Conservation (phyloP, 1,140 invertebrate species). For the Drosophila mojavensis region DNA sequence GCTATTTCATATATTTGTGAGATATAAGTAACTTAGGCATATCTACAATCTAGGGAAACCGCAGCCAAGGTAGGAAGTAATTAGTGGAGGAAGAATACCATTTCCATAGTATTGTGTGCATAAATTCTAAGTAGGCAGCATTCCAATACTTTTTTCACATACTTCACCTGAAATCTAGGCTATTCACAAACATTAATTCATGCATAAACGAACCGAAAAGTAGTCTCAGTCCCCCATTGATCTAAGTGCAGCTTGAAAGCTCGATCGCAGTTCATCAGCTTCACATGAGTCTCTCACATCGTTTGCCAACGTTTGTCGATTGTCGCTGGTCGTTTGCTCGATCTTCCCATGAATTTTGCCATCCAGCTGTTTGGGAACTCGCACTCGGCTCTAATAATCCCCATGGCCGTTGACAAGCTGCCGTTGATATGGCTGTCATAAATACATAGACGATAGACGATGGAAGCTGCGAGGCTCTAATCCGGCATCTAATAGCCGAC, state of each 20-base stretch:
- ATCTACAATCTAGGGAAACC: too few relatives aligned
- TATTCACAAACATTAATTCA: too few relatives aligned
- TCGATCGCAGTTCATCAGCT: not conserved
- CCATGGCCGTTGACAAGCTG: slow-evolving; percentile 37
- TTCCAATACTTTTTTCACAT: too few relatives aligned
- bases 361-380: slow-evolving; percentile 31
- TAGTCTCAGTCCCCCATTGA: too few relatives aligned
- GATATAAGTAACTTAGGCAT: too few relatives aligned
- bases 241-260: not conserved
- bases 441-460: slow-evolving; percentile 18
- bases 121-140: too few relatives aligned
- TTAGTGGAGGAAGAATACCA: too few relatives aligned
- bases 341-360: slow-evolving; percentile 14
- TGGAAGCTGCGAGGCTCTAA: slow-evolving; percentile 15
- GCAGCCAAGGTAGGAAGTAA: too few relatives aligned
- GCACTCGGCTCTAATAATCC: slow-evolving; percentile 24
- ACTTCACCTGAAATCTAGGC: too few relatives aligned
- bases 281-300: slow-evolving; percentile 1
- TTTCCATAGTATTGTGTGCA: too few relatives aligned
- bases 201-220: too few relatives aligned
- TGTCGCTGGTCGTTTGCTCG: not conserved
- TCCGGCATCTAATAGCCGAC: slow-evolving; percentile 26
- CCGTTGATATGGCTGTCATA: slow-evolving; percentile 46
- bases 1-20: too few relatives aligned
- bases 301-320: not conserved